phyloP scores from a whole-genome alignment of 2,888 invertebrate genomes.

The Brenthis hecate region DNA sequence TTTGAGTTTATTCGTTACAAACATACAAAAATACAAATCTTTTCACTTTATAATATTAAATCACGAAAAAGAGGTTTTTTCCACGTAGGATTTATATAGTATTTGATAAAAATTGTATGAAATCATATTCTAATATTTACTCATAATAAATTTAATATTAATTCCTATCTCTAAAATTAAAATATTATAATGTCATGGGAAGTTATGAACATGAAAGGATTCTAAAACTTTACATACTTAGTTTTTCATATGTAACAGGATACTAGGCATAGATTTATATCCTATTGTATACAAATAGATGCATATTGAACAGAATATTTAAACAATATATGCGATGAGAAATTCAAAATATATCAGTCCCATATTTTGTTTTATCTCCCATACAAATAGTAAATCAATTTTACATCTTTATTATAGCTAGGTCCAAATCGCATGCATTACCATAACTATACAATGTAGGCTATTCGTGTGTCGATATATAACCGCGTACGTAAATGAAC shows the following conservation, averaged over 20 bases:
- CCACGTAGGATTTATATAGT: too few relatives aligned
- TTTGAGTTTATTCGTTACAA: too few relatives aligned
- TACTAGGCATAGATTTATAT: slow-evolving; percentile 29
- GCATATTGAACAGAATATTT: slow-evolving; percentile 35
- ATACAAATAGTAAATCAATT: slow-evolving; percentile 30
- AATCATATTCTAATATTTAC: not conserved
- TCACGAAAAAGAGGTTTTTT: too few relatives aligned
- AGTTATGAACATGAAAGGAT: slow-evolving; percentile 40
- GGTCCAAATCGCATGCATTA: slow-evolving; percentile 6
- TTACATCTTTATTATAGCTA: slow-evolving; percentile 36
- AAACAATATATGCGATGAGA: slow-evolving; percentile 27
- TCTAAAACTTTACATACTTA: slow-evolving; percentile 22
- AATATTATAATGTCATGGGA: slow-evolving; percentile 28
- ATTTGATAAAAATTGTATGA: too few relatives aligned
- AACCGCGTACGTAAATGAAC: slow-evolving; percentile 62
- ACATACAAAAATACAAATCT: too few relatives aligned
- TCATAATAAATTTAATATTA: not conserved
- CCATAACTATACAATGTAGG: slow-evolving; percentile 16
- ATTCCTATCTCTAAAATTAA: not conserved
- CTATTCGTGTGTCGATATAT: slow-evolving; percentile 47
- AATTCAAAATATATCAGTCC: slow-evolving; percentile 26
- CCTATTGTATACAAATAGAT: slow-evolving; percentile 37
- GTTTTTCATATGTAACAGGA: slow-evolving; percentile 29
- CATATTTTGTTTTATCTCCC: slow-evolving; percentile 31
- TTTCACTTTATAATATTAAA: too few relatives aligned